These are phyloP conservation scores for Eupithecia vulgata DNA, from an alignment of 2,888 invertebrate genomes.

Conservation along the genomic window DNA sequence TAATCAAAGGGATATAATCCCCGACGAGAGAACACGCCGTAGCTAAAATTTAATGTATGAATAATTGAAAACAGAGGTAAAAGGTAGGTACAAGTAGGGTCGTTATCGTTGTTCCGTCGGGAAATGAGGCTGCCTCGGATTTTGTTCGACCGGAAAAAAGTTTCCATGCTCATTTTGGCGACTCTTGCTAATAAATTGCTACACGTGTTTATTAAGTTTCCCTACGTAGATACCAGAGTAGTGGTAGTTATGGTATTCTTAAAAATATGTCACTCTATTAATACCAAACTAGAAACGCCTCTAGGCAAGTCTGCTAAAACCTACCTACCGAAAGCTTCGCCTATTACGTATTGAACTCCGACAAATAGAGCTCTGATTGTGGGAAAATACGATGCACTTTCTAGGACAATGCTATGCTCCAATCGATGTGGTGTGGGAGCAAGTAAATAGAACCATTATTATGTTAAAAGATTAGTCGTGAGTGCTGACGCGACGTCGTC, in stretches of 20 bases:
- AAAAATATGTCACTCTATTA: neutral
- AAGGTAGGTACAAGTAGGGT: conserved; percentile 72
- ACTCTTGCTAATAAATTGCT: conserved; percentile 52
- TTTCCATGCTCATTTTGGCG: conserved; percentile 58
- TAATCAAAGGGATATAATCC: conserved; percentile 66
- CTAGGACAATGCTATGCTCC: conserved; percentile 37
- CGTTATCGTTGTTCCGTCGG: conserved; percentile 71
- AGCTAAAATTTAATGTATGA: conserved; percentile 72
- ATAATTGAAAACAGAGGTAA: conserved; percentile 78
- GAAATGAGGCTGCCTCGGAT: conserved; percentile 68
- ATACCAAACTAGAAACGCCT: neutral
- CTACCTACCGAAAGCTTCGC: neutral
- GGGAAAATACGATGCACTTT: conserved; percentile 41
- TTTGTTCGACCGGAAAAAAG: conserved; percentile 63
- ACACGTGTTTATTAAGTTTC: conserved; percentile 43
- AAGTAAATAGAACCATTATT: conserved; percentile 53
- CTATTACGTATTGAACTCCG: conserved; percentile 37
- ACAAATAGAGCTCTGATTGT: conserved; percentile 42
- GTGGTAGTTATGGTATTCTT: neutral
- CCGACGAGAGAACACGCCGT: conserved; percentile 52
- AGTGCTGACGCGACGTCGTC: conserved; percentile 45
- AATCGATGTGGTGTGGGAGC: conserved; percentile 37
- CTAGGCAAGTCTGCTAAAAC: conserved; percentile 20
- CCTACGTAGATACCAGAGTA: neutral
- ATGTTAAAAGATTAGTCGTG: conserved; percentile 65